A percentile compares a stretch with the other conserved stretches of the same genome.
phyloP scores from a whole-genome alignment of 2,888 invertebrate genomes.

The Andrena trimmerana region DNA sequence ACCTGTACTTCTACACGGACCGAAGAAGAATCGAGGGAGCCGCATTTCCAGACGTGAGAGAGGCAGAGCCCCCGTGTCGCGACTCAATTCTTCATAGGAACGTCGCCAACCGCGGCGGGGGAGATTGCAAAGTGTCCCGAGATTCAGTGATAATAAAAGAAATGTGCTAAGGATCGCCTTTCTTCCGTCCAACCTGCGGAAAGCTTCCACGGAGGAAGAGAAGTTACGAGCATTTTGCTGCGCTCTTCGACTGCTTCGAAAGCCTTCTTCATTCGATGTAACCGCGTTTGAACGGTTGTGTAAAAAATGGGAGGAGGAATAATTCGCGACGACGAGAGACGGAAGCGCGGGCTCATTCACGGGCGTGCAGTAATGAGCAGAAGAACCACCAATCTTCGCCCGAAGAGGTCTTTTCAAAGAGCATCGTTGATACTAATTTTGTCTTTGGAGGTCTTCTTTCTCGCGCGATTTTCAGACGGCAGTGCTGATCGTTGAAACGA shows the following conservation, averaged over 20 bases:
- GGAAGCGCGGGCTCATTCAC: neutral
- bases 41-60: slow-evolving; percentile 23
- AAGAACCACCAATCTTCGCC: slow-evolving; percentile 1
- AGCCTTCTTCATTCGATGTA: slow-evolving; percentile 17
- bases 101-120: neutral
- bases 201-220: neutral
- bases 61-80: neutral
- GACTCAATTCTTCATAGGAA: slow-evolving; percentile 13
- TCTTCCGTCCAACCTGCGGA: neutral
- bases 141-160: slow-evolving; percentile 47
- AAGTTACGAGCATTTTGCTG: slow-evolving; percentile 40
- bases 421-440: neutral
- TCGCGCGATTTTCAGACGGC: too few species aligned
- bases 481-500: neutral
- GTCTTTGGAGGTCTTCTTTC: neutral
- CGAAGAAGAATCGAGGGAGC: slow-evolving; percentile 22
- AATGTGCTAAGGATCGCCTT: slow-evolving; percentile 29
- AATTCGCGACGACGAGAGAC: slow-evolving; percentile 1
- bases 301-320: neutral
- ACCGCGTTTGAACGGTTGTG: slow-evolving; percentile 21
- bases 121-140: slow-evolving; percentile 47
- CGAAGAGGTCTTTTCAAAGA: slow-evolving; percentile 8
- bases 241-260: neutral
- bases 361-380: neutral
- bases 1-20: neutral